Evolutionary conservation across 2,797 vertebrate genomes (phyloP).

Genomic region (Cottoperca gobio): DNA sequence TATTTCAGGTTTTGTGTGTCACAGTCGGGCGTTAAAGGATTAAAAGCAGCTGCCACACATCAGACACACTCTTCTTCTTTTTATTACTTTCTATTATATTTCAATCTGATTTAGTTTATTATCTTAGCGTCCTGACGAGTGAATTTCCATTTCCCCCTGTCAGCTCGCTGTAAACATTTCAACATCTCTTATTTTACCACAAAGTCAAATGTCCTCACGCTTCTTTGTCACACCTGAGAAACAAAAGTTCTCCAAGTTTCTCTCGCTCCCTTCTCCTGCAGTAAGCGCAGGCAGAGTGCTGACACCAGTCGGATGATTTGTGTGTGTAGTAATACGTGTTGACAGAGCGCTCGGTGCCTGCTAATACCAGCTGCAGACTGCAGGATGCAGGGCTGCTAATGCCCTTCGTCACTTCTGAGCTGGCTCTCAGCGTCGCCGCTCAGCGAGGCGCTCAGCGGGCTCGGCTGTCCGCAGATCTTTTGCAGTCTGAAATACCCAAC

Average conservation of each 20-base stretch:
- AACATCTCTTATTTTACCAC: too few relatives aligned
- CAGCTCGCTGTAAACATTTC: background rate
- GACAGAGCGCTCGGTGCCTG: conserved; percentile 69
- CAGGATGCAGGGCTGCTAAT: conserved; percentile 64
- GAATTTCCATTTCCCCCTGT: background rate
- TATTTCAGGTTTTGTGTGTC: conserved; percentile 61
- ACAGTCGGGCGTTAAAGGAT: conserved; percentile 37
- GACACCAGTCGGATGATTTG: conserved; percentile 57
- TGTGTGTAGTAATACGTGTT: conserved; percentile 59
- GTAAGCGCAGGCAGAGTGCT: conserved; percentile 21
- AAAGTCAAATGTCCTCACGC: too few relatives aligned
- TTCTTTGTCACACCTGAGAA: conserved; percentile 6
- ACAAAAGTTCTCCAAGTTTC: background rate
- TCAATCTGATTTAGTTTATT: too few relatives aligned
- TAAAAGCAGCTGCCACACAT: conserved; percentile 34
- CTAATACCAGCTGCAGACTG: conserved; percentile 69
- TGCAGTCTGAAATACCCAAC: conserved; percentile 21
- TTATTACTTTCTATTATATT: too few relatives aligned
- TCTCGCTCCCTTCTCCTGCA: conserved; percentile 8
- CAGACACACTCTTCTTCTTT: too few relatives aligned
- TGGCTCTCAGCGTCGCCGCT: conserved; percentile 13
- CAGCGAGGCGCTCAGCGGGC: conserved; percentile 16
- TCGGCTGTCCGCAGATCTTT: conserved; percentile 25
- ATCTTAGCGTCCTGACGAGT: too few relatives aligned
- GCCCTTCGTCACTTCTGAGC: conserved; percentile 53